Evolutionary conservation across 2,797 vertebrate genomes (phyloP).

Genomic region (Arrhamphus sclerolepis): DNA sequence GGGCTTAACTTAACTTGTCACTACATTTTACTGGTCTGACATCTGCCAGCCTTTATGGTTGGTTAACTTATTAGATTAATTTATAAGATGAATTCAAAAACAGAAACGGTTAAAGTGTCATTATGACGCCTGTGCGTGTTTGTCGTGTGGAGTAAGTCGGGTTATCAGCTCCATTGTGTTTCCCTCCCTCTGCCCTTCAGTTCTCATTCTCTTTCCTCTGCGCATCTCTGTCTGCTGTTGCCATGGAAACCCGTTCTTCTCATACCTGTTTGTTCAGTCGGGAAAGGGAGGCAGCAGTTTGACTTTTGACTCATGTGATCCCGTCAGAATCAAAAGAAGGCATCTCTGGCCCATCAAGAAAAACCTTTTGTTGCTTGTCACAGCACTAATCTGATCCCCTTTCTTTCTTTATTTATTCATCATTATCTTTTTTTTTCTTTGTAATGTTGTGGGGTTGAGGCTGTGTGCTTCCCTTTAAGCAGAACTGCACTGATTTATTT

Average conservation of each 20-base stretch:
- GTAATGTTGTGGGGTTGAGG: neutral
- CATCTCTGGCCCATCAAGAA: conserved; percentile 52
- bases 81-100: no score
- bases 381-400: neutral
- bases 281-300: conserved; percentile 47
- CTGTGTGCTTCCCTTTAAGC: no score
- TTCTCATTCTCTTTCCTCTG: conserved; percentile 21
- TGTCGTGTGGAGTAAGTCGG: no score
- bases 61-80: no score
- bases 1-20: no score
- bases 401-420: neutral
- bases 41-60: no score
- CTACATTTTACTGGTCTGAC: no score
- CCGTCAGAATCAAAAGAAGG: conserved; percentile 61
- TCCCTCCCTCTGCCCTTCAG: conserved; percentile 18
- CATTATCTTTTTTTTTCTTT: neutral
- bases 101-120: no score
- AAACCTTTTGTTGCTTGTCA: neutral
- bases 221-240: conserved; percentile 55
- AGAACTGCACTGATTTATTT: no score
- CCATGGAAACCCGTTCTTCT: conserved; percentile 65
- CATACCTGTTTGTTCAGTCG: conserved; percentile 60
- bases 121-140: no score
- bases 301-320: conserved; percentile 28
- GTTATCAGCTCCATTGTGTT: conserved; percentile 22